These are phyloP conservation scores for Ochotona princeps DNA, from an alignment of 2,113 vertebrate species.

Conservation along the genomic window DNA sequence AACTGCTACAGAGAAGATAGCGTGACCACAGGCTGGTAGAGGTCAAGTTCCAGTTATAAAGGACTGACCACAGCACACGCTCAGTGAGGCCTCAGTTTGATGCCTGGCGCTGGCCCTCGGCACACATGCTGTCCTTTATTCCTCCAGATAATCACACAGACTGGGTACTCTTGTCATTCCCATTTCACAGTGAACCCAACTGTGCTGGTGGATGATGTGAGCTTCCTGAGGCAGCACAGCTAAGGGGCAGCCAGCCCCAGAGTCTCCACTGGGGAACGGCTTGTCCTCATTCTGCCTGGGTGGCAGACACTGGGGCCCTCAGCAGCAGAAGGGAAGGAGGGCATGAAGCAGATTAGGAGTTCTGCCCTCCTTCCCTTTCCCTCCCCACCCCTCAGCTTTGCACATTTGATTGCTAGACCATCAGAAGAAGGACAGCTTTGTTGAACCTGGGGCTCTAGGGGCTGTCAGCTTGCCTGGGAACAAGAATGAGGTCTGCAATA, in stretches of 20 bases:
- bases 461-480: neutral
- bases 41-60: no score
- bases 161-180: neutral
- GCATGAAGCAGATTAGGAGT: neutral
- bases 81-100: neutral
- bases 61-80: neutral
- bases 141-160: no score
- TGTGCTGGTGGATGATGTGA: neutral
- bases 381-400: neutral
- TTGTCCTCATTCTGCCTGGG: rapidly evolving
- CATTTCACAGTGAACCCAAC: neutral
- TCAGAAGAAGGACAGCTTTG: no score
- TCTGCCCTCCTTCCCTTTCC: no score
- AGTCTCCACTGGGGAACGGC: neutral
- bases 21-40: neutral
- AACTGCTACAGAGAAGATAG: neutral
- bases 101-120: rapidly evolving
- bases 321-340: neutral
- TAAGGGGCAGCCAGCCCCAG: neutral
- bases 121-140: neutral
- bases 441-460: neutral
- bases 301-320: neutral
- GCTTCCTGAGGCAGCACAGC: neutral
- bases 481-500: neutral
- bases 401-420: neutral